Base-by-base conservation (phyloP, 2,797 vertebrate genomes). In the Jordanella pulchra region DNA sequence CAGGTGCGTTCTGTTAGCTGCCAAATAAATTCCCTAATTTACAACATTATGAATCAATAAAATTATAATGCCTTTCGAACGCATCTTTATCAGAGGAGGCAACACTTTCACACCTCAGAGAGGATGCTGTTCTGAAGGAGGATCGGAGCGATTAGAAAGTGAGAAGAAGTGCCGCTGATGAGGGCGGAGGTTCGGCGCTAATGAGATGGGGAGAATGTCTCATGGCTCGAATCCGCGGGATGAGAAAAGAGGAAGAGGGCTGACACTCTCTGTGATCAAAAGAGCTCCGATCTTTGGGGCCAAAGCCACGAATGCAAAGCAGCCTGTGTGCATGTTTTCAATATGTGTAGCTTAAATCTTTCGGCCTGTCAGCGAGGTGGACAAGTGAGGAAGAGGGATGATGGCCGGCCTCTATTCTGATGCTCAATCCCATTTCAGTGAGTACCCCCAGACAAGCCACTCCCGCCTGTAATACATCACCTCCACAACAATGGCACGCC, bases 21-120 rank as follows among this genome's bases (percentile, higher is more conserved):
- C 97, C 97, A 98, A 97, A 94, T 96, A 96, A 96, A 96, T 95
- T 94, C 90, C 91, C 96, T 97, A 97, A 98, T 97, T 99, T 98
- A 99, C 96, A 96, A 94, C 97, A 98, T 98, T 98, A 98, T 97
- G 96, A 97, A 99, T 99, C 97, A 96, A 98, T 99, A 98, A 97
- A 97, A 95, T 97, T 96, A 96, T 96, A 97, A 99, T 96, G 96
- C 95, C 94, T 96, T 96, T 96, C 94, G 95, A 96, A 97, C 94
- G 93, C 95, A 95, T 93, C 94, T 90, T 95, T 94, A 97, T 98
- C 96, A 92, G 82, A 64, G 83, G 81, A n/a, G 51, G 71, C 80
- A 73, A 79, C 86, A 87, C 81, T 89, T 83, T 77, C 71, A 77
- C 87, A 75, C 84, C 81, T 86, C 78, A 71, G 61, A 74, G 66